phyloP scores from a whole-genome alignment of 1,140 invertebrate species.

The Phortica variegata region DNA sequence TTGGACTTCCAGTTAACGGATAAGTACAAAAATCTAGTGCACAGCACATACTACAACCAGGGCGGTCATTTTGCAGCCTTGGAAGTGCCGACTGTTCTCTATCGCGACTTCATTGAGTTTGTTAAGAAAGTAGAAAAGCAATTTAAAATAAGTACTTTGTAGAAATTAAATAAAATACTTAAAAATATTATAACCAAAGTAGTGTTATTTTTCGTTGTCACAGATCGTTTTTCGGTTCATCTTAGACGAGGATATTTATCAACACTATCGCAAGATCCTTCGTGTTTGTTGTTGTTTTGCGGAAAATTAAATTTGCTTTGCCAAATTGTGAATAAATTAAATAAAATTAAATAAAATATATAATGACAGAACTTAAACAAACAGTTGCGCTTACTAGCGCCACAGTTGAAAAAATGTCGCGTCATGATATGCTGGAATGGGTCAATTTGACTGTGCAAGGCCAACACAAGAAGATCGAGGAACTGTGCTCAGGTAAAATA shows the following conservation, averaged over 20 bases:
- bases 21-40: constrained; percentile 67
- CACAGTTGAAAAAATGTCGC: constrained; percentile 93
- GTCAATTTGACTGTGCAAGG: constrained; percentile 94
- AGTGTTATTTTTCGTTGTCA: not conserved
- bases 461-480: constrained; percentile 94
- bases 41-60: constrained; percentile 62
- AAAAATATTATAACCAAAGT: not conserved
- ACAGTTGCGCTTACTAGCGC: constrained; percentile 91
- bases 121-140: constrained; percentile 51
- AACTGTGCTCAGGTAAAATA: constrained; percentile 83
- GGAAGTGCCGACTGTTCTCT: constrained; percentile 71
- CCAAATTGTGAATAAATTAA: too few relatives aligned
- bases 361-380: constrained; percentile 78
- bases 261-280: too few relatives aligned
- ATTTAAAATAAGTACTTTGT: constrained; percentile 35
- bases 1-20: constrained; percentile 63
- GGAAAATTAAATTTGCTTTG: too few relatives aligned
- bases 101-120: constrained; percentile 65
- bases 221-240: not conserved
- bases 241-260: constrained; percentile 1
- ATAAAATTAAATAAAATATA: constrained; percentile 12
- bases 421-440: constrained; percentile 98
- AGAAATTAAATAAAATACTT: constrained; percentile 8
- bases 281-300: too few relatives aligned
- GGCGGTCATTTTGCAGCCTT: constrained; percentile 88